A percentile compares a stretch with the other conserved stretches of the same genome.
These are phyloP conservation scores for Platycheirus rosarum DNA, from an alignment of 2,888 invertebrate species.

Conservation along the genomic window DNA sequence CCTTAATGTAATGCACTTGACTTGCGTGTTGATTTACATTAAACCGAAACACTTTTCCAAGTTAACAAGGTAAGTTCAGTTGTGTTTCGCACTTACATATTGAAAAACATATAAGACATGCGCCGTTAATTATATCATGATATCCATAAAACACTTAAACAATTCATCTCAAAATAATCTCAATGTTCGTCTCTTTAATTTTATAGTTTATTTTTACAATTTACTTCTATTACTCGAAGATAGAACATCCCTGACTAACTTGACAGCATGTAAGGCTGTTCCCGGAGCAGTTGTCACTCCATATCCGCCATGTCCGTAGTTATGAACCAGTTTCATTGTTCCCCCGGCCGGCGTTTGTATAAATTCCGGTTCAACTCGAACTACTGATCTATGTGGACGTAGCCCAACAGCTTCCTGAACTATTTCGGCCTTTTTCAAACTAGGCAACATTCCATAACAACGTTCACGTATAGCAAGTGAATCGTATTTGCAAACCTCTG, in stretches of 20 bases:
- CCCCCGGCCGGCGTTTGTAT: conserved; percentile 80
- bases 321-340: conserved; percentile 89
- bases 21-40: conserved; percentile 4
- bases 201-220: conserved; percentile 74
- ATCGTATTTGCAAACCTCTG: conserved; percentile 87
- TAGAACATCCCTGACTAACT: conserved; percentile 86
- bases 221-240: conserved; percentile 78
- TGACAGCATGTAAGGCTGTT: conserved; percentile 90
- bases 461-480: conserved; percentile 90
- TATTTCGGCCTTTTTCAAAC: conserved; percentile 85
- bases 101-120: too few species aligned
- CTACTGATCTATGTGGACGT: conserved; percentile 90
- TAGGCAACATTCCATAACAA: conserved; percentile 90
- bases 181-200: too few species aligned
- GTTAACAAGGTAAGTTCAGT: too few species aligned
- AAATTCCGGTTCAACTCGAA: conserved; percentile 88
- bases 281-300: conserved; percentile 96
- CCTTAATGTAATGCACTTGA: neutral
- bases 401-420: conserved; percentile 89
- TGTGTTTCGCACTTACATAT: too few species aligned
- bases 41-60: neutral
- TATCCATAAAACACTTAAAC: too few species aligned
- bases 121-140: too few species aligned
- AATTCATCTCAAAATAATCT: too few species aligned
- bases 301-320: conserved; percentile 97